Evolutionary conservation across 2,888 invertebrate genomes (phyloP), one percentile per base, ranked within the genome.

Genomic region (Ophion ventricosus): DNA sequence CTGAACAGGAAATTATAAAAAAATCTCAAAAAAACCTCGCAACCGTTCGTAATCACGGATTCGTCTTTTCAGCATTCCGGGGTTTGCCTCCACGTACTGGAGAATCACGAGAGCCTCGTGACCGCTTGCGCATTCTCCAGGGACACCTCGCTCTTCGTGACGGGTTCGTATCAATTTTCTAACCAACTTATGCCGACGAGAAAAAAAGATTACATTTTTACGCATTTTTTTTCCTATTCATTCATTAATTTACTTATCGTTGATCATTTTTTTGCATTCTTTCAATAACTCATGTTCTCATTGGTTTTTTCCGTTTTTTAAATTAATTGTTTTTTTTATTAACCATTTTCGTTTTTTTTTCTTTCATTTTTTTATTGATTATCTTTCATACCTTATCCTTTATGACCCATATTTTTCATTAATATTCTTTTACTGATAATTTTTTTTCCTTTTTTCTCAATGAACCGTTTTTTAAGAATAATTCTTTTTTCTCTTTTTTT

Each of bases 71-170:
- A 94, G 94, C 91, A 93, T 83, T 94, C 95, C 75, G 95, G 95
- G 2, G 93, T 94, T 76, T 95, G 95, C 88, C 90, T 95, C 17
- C 94, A 95, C 89, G 95, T 95, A 0, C 90, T 96, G 69, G 95
- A 95, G 89, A 92, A 92, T 80, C 95, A 96, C 88, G 94, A 95
- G 83, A 94, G 96, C 80, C 95, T 96, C 87, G 95, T 96, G 1
- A 96, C 96, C 8, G 94, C 95, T 80, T 96, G 96, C 92, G 95
- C 95, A 61, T 96, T 96, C 92, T 95, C 95, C 61, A 90, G 93
- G 56, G 95, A 96, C 89, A 95, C 95, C 72, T 93, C 94, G 10
- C 90, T 94, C 40, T 92, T 95, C 80, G 94, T 95, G 23, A 94
- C 94, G 89, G 94, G 94, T 94, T 40, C 43, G 66, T 69, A 43